Evolutionary conservation across 1,140 invertebrate species (phyloP).

Genomic region (Cataglyphis hispanica): DNA sequence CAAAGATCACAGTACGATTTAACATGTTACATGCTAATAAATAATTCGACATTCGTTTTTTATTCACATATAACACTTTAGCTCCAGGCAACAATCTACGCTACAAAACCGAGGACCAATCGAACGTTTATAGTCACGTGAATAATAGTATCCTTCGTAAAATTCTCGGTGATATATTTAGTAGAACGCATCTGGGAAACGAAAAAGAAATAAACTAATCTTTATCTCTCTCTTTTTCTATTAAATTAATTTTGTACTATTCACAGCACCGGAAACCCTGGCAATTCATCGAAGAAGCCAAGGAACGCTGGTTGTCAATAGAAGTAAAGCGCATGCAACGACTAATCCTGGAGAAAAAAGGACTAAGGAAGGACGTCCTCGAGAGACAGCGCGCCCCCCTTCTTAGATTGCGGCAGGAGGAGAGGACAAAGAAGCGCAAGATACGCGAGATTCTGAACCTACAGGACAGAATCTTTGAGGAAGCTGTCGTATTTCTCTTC

Average conservation of each 20-base stretch:
- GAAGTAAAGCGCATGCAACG: slow-evolving; percentile 85
- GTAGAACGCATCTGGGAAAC: background rate
- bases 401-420: slow-evolving; percentile 82
- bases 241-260: slow-evolving; percentile 42
- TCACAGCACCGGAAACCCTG: slow-evolving; percentile 72
- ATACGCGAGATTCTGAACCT: slow-evolving; percentile 72
- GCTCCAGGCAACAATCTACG: background rate
- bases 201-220: background rate
- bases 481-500: slow-evolving; percentile 74
- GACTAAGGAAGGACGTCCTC: slow-evolving; percentile 84
- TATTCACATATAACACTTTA: background rate
- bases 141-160: slow-evolving; percentile 11
- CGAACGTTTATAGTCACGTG: slow-evolving; percentile 2
- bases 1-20: slow-evolving; percentile 16
- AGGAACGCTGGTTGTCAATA: slow-evolving; percentile 80
- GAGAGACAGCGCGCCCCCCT: slow-evolving; percentile 83
- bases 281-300: slow-evolving; percentile 81
- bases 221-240: background rate
- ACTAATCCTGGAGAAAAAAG: slow-evolving; percentile 84
- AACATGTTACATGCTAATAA: slow-evolving; percentile 19
- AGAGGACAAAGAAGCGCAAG: slow-evolving; percentile 80
- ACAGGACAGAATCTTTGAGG: slow-evolving; percentile 77
- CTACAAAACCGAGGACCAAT: background rate
- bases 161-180: background rate
- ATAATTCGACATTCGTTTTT: slow-evolving; percentile 10